These are phyloP conservation scores for Nephrotoma flavescens DNA, from an alignment of 2,888 invertebrate genomes.

Conservation along the genomic window DNA sequence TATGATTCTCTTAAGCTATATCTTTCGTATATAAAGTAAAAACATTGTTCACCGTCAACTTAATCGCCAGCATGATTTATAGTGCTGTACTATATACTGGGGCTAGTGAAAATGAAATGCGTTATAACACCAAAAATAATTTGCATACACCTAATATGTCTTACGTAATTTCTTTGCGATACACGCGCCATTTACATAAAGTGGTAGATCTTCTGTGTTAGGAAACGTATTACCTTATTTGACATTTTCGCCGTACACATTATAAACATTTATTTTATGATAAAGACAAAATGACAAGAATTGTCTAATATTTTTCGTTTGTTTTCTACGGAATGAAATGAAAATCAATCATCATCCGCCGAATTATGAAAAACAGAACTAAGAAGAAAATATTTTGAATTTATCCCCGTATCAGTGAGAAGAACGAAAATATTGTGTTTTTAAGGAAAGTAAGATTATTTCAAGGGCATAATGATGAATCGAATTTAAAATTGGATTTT, in stretches of 20 bases:
- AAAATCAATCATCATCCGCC: too few relatives aligned
- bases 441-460: background rate
- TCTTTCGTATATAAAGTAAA: background rate
- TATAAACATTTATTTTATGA: too few relatives aligned
- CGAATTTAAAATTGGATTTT: background rate
- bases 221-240: too few relatives aligned
- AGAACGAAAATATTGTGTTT: background rate
- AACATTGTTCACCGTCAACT: background rate
- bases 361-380: too few relatives aligned
- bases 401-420: background rate
- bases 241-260: too few relatives aligned
- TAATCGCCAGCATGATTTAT: background rate
- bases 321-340: too few relatives aligned
- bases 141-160: background rate
- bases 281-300: too few relatives aligned
- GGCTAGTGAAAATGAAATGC: background rate
- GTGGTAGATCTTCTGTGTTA: too few relatives aligned
- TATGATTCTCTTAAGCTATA: background rate
- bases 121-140: background rate
- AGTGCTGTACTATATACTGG: background rate
- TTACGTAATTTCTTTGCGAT: too few relatives aligned
- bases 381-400: background rate
- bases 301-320: too few relatives aligned
- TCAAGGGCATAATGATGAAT: background rate
- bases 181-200: too few relatives aligned